phyloP scores from a whole-genome alignment of 2,888 invertebrate genomes.

The Mythimna lalbum region DNA sequence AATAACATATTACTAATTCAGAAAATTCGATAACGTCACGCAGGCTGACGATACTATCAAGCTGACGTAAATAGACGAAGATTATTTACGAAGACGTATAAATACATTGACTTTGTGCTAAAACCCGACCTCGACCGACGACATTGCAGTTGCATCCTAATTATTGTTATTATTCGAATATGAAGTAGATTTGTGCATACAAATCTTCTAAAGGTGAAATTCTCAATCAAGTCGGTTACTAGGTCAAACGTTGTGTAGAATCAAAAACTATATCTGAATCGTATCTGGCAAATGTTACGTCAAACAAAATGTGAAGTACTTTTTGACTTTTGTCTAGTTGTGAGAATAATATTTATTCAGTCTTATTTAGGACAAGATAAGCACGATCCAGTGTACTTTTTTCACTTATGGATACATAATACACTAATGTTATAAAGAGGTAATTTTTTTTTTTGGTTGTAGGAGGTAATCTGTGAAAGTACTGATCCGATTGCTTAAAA shows the following conservation, averaged over 20 bases:
- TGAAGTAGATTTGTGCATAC: constrained; percentile 1
- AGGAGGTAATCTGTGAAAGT: no score
- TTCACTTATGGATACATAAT: no score
- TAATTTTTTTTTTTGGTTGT: no score
- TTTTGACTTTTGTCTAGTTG: not conserved
- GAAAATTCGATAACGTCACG: constrained; percentile 39
- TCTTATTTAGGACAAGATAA: no score
- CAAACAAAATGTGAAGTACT: not conserved
- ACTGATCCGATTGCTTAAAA: no score
- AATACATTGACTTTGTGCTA: constrained; percentile 42
- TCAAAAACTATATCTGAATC: not conserved
- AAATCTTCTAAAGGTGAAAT: constrained; percentile 8
- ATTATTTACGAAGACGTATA: constrained; percentile 26
- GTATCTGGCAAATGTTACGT: not conserved
- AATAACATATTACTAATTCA: not conserved
- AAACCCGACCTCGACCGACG: constrained; percentile 45
- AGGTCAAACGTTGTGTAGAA: not conserved
- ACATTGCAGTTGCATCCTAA: constrained; percentile 42
- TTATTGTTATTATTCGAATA: constrained; percentile 8
- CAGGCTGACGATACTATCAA: not conserved
- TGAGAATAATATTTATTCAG: not conserved
- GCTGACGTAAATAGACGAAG: constrained; percentile 32
- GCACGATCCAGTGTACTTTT: no score
- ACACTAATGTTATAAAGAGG: no score
- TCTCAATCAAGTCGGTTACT: constrained; percentile 14